A percentile compares a stretch with the other conserved stretches of the same genome.
Evolutionary conservation across 1,140 invertebrate species (phyloP).

Genomic region (Lerema accius): DNA sequence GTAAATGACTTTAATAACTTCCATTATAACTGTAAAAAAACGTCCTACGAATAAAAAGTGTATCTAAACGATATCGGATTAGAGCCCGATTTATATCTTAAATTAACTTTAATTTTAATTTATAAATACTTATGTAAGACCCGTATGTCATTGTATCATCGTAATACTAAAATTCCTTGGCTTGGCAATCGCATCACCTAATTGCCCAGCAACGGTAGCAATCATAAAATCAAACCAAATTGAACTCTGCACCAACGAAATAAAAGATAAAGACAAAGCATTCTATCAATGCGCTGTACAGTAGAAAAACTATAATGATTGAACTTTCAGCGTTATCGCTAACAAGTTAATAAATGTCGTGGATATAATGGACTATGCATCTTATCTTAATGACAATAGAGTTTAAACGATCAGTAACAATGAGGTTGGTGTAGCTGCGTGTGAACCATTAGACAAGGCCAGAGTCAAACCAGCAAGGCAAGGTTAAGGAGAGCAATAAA

Average conservation of each 20-base stretch:
- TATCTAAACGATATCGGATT: not conserved
- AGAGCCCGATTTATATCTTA: not conserved
- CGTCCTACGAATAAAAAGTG: no score
- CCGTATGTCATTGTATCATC: not conserved
- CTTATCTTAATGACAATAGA: conserved; percentile 30
- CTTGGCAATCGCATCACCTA: conserved; percentile 8
- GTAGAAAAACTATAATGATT: conserved; percentile 36
- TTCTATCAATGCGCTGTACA: conserved; percentile 2
- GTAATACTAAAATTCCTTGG: not conserved
- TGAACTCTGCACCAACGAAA: not conserved
- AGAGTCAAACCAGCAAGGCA: conserved; percentile 44
- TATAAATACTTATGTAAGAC: no score
- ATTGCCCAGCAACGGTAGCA: conserved; percentile 18
- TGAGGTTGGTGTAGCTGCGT: conserved; percentile 37
- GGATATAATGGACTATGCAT: conserved; percentile 24
- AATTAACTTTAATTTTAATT: not conserved
- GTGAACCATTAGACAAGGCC: conserved; percentile 57
- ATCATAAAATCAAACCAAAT: not conserved
- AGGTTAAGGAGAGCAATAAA: conserved; percentile 61
- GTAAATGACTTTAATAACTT: no score
- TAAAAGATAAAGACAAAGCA: not conserved
- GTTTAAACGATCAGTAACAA: conserved; percentile 25
- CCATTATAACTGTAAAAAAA: no score
- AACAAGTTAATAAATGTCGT: conserved; percentile 24
- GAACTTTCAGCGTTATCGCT: conserved; percentile 39